Conservation (phyloP, 2,888 invertebrate species). For the Hyles lineata region DNA sequence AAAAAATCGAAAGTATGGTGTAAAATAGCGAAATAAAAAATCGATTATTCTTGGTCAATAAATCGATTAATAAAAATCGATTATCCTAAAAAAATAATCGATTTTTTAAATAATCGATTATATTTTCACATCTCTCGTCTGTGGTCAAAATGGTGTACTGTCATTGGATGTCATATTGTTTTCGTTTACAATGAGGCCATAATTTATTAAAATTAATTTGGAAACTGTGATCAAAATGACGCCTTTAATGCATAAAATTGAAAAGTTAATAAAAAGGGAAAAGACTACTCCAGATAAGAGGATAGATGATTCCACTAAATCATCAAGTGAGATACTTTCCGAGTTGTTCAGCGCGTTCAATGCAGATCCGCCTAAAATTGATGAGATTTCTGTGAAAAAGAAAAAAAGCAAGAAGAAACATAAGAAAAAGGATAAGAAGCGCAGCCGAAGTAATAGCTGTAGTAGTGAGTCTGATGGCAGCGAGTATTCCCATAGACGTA, state of each 20-base stretch:
- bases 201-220: neutral
- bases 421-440: conserved; percentile 85
- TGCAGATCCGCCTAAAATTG: conserved; percentile 87
- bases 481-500: conserved; percentile 82
- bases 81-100: too few relatives aligned
- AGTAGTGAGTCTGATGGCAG: conserved; percentile 69
- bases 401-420: conserved; percentile 86
- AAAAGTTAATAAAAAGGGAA: conserved; percentile 75
- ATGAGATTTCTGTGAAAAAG: conserved; percentile 68
- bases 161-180: neutral
- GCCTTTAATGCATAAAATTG: conserved; percentile 76
- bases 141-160: neutral
- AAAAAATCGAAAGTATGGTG: too few relatives aligned
- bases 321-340: conserved; percentile 92
- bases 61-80: too few relatives aligned
- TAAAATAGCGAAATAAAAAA: too few relatives aligned
- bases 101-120: too few relatives aligned
- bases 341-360: conserved; percentile 92
- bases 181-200: neutral
- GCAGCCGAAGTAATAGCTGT: conserved; percentile 73
- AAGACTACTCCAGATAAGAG: conserved; percentile 76
- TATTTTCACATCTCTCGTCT: too few relatives aligned
- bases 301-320: conserved; percentile 83
- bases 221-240: conserved; percentile 55
- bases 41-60: too few relatives aligned